Evolutionary conservation across 1,140 invertebrate genomes (phyloP).

Genomic region (Saccostrea echinata): DNA sequence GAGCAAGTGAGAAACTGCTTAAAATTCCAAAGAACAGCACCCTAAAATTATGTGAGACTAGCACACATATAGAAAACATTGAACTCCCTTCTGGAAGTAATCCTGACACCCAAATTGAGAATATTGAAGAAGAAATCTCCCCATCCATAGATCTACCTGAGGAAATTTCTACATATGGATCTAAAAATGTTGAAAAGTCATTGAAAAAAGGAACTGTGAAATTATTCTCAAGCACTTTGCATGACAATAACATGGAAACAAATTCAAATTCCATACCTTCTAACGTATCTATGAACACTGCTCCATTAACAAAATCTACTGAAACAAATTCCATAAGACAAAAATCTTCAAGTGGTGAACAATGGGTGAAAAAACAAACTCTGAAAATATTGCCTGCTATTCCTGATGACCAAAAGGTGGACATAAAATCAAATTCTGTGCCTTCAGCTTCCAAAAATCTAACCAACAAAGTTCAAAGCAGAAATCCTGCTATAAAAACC

Average conservation of each 20-base stretch:
- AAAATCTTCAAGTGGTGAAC: no score
- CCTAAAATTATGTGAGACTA: neutral
- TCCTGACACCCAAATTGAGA: neutral
- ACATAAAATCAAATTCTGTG: no score
- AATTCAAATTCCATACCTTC: neutral
- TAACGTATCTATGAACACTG: neutral
- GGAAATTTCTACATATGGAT: neutral
- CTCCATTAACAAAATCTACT: neutral
- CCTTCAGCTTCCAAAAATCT: no score
- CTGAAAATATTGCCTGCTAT: no score
- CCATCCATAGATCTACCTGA: neutral
- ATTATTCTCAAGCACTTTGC: neutral
- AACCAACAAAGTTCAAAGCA: neutral
- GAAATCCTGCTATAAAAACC: neutral
- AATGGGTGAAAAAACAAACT: no score
- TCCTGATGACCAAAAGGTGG: no score
- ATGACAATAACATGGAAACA: neutral
- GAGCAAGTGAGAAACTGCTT: constrained; percentile 35
- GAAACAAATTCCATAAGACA: no score
- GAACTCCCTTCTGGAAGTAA: neutral
- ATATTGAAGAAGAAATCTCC: neutral
- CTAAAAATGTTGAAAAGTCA: neutral
- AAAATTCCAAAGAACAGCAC: neutral
- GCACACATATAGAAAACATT: neutral
- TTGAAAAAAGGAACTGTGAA: neutral